Evolutionary conservation across 2,888 invertebrate genomes (phyloP).

Genomic region (Notodonta ziczac): DNA sequence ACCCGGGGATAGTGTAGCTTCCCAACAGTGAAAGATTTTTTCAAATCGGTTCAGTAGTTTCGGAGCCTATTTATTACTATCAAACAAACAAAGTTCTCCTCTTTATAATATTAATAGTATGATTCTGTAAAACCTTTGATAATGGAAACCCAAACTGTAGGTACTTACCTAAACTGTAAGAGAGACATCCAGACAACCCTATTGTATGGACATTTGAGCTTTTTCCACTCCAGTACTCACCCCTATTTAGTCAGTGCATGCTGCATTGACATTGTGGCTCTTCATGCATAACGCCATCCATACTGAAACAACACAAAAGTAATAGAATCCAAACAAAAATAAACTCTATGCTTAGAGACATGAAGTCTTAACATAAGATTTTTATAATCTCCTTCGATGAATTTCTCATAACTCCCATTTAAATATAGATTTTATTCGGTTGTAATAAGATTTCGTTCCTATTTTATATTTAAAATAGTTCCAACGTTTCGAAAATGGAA

Average conservation of each 20-base stretch:
- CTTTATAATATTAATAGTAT: too few species aligned
- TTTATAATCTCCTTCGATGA: conserved; percentile 48
- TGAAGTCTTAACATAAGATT: conserved; percentile 45
- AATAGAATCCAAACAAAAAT: conserved; percentile 47
- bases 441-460: conserved; percentile 33
- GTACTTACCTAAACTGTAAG: too few species aligned
- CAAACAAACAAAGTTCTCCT: too few species aligned
- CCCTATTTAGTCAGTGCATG: conserved; percentile 72
- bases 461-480: conserved; percentile 32
- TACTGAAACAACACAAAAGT: conserved; percentile 58
- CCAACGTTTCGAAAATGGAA: conserved; percentile 50
- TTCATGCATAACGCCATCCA: conserved; percentile 71
- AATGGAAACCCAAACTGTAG: too few species aligned
- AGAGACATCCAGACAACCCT: too few species aligned
- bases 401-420: conserved; percentile 30
- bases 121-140: too few species aligned
- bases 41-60: too few species aligned
- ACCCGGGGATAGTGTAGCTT: too few species aligned
- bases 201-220: conserved; percentile 27
- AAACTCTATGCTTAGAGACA: conserved; percentile 47
- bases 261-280: conserved; percentile 75
- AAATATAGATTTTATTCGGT: conserved; percentile 36
- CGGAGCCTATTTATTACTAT: too few species aligned
- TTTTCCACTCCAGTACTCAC: conserved; percentile 48
- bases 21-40: too few species aligned